Evolutionary conservation across 2,888 invertebrate species (phyloP).

Genomic region (Lottia gigantea): DNA sequence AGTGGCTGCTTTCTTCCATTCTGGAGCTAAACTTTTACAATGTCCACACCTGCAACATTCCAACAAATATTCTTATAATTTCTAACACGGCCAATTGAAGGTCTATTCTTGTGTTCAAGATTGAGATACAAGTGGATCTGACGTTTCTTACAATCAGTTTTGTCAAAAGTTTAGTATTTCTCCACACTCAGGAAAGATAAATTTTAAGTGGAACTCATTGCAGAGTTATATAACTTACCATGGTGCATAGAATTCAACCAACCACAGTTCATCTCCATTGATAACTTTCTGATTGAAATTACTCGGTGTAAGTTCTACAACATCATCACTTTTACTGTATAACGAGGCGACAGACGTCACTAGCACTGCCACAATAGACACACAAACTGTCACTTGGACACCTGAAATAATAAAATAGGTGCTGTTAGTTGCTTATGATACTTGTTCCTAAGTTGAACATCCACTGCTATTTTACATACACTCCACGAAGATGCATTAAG

Average conservation of each 20-base stretch:
- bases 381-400: neutral
- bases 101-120: too few species aligned
- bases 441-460: too few species aligned
- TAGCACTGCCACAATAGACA: slow-evolving; percentile 19
- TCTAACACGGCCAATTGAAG: too few species aligned
- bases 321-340: slow-evolving; percentile 71
- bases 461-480: too few species aligned
- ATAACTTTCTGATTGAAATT: slow-evolving; percentile 89
- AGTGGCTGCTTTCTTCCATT: slow-evolving; percentile 92
- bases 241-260: slow-evolving; percentile 96
- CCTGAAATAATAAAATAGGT: neutral
- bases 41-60: slow-evolving; percentile 71
- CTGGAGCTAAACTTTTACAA: slow-evolving; percentile 87
- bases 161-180: too few species aligned
- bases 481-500: too few species aligned
- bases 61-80: too few species aligned
- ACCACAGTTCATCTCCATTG: slow-evolving; percentile 88
- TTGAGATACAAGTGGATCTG: too few species aligned
- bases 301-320: slow-evolving; percentile 84
- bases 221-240: slow-evolving; percentile 80
- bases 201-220: too few species aligned
- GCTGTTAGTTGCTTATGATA: too few species aligned
- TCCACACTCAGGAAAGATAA: too few species aligned
- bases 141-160: too few species aligned
- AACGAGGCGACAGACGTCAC: slow-evolving; percentile 38